Conservation (phyloP, 1,140 invertebrate species). For the Parapsyche elsis region DNA sequence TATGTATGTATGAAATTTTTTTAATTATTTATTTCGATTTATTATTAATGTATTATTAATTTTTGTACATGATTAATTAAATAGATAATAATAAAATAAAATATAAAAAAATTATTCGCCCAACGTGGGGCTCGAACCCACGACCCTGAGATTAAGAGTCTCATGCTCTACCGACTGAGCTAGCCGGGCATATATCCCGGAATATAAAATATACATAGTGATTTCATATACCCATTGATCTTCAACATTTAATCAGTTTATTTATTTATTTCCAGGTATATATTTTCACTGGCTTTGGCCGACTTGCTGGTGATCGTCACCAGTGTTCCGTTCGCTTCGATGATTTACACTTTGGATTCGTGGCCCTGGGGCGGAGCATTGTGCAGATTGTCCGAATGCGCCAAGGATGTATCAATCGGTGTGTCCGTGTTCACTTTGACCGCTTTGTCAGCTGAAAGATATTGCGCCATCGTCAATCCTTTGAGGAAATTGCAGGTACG, state of each 20-base stretch:
- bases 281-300: conserved; percentile 78
- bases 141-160: conserved; percentile 93
- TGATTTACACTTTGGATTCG: conserved; percentile 85
- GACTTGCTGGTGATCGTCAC: conserved; percentile 85
- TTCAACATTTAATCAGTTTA: not conserved
- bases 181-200: conserved; percentile 72
- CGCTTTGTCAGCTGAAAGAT: conserved; percentile 89
- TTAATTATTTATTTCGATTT: too few relatives aligned
- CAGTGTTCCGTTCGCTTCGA: conserved; percentile 88
- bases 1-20: too few relatives aligned
- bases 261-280: conserved; percentile 66
- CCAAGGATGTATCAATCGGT: conserved; percentile 90
- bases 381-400: conserved; percentile 88
- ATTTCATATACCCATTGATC: not conserved
- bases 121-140: conserved; percentile 92
- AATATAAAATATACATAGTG: not conserved
- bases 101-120: conserved; percentile 66
- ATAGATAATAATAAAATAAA: too few relatives aligned
- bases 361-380: conserved; percentile 87
- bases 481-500: conserved; percentile 76
- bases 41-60: too few relatives aligned
- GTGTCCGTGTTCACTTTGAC: conserved; percentile 94
- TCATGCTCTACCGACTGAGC: conserved; percentile 91
- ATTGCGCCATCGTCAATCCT: conserved; percentile 91
- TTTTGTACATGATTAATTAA: too few relatives aligned